Evolutionary conservation across 2,888 invertebrate genomes (phyloP), one percentile per base, ranked within the genome.

Genomic region (Machimus atricapillus): DNA sequence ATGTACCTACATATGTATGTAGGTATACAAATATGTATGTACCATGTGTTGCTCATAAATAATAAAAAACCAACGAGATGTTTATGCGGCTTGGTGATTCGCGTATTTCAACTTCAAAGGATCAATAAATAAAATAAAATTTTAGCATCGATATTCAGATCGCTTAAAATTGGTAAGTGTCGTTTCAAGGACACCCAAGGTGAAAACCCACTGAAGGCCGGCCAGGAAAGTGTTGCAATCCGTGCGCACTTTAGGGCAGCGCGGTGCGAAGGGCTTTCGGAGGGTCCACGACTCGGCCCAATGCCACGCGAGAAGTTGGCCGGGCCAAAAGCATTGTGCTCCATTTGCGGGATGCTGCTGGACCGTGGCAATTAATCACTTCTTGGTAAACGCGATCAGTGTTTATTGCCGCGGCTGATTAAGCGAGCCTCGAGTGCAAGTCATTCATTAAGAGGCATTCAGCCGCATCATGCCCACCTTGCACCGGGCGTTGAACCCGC

Each of bases 401-500:
- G 66, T 66, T 66, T 66, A 66, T 66, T 66, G 66, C 66, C 66
- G 23, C 66, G 66, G 23, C 66, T 66, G 66, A 66, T 66, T 66
- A 66, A 66, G 66, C 23, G 66, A 66, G 23, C 66, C 27, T 27
- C 66, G 66, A 66, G 1, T 66, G 66, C 66, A 66, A 66, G 66
- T 66, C 52, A 79, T 79, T 46, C 46, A 46, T 79, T 23, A 52
- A 52, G 23, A 46, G 52, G 14, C 46, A 40, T 78, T 78, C 79
- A 31, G 79, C 52, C 79, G 37, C 23, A 83, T 83, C 82, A 83
- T 66, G 82, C 27, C 82, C 82, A 83, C 86, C 86, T 86, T 86
- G 86, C 86, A 78, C 14, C 78, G 86, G 31, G 16, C 86, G 79
- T 19, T 86, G 86, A 86, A 58, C 86, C 81, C 77, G 40, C 56